Percentiles rank a stretch among this genome's conserved stretches.
Evolutionary conservation across 1,140 invertebrate species (phyloP).

Genomic region (Ectropis grisescens): DNA sequence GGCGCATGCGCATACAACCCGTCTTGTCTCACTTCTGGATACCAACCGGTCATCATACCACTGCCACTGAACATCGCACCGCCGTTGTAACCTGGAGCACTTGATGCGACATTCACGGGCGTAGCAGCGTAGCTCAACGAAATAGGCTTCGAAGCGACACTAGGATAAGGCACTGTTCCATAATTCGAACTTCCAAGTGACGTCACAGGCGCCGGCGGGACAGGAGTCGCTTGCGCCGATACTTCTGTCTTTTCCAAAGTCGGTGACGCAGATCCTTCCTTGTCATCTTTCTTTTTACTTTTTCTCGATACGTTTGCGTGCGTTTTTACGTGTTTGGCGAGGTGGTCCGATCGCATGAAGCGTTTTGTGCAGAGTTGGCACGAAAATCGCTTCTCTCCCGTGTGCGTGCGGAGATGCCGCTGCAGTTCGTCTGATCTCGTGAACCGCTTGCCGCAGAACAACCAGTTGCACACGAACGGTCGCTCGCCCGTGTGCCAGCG

Average conservation of each 20-base stretch:
- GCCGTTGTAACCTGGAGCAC: constrained; percentile 29
- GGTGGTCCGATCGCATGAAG: constrained; percentile 88
- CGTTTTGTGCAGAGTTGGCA: constrained; percentile 82
- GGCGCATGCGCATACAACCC: constrained; percentile 27
- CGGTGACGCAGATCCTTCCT: constrained; percentile 34
- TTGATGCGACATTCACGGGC: constrained; percentile 25
- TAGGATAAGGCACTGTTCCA: constrained; percentile 35
- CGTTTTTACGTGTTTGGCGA: constrained; percentile 87
- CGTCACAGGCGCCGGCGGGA: constrained; percentile 9
- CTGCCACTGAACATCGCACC: constrained; percentile 21
- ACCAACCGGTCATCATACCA: constrained; percentile 30
- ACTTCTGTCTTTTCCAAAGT: constrained; percentile 23
- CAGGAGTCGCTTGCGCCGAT: constrained; percentile 5
- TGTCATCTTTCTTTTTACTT: constrained; percentile 55
- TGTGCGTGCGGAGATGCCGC: constrained; percentile 84
- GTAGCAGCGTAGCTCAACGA: constrained; percentile 34
- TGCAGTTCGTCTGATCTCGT: constrained; percentile 91
- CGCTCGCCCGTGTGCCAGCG: constrained; percentile 88
- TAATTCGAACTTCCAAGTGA: constrained; percentile 44
- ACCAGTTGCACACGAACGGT: constrained; percentile 83
- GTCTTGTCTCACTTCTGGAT: constrained; percentile 40
- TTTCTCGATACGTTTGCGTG: constrained; percentile 76
- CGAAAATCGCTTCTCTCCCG: constrained; percentile 85
- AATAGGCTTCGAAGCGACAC: constrained; percentile 25
- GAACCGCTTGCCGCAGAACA: constrained; percentile 88